Evolutionary conservation across 2,797 vertebrate genomes (phyloP).

Genomic region (Agapornis canus): DNA sequence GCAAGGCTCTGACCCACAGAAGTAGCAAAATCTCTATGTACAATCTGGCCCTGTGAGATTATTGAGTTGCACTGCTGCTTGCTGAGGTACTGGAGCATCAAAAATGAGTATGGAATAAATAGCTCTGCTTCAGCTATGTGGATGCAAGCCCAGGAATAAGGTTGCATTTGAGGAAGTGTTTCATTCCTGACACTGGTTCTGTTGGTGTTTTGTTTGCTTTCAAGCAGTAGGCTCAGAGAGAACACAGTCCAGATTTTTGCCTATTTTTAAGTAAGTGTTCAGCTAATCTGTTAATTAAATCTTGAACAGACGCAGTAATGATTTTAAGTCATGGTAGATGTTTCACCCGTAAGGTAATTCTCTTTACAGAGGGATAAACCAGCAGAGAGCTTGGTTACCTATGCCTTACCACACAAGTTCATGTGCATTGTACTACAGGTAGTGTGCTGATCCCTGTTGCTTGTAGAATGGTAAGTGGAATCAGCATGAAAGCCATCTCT

Average conservation of each 20-base stretch:
- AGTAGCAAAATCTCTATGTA: neutral
- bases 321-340: neutral
- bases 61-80: neutral
- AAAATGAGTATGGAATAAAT: neutral
- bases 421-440: accelerated
- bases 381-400: neutral
- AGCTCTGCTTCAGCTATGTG: neutral
- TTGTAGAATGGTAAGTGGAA: neutral
- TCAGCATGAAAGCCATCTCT: neutral
- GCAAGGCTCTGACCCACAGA: neutral
- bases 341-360: neutral
- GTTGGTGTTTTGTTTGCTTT: neutral
- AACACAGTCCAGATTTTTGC: neutral
- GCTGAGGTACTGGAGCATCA: neutral
- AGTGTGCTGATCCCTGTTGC: neutral
- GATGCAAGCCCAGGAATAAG: neutral
- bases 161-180: neutral
- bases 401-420: neutral
- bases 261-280: neutral
- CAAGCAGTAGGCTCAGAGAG: neutral
- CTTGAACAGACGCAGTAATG: neutral
- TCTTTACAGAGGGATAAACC: neutral
- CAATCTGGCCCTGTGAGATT: neutral
- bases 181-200: neutral
- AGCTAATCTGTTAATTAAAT: neutral